A percentile compares a stretch with the other conserved stretches of the same genome.
phyloP scores from a whole-genome alignment of 2,113 vertebrate species.

The Antigone vipio region DNA sequence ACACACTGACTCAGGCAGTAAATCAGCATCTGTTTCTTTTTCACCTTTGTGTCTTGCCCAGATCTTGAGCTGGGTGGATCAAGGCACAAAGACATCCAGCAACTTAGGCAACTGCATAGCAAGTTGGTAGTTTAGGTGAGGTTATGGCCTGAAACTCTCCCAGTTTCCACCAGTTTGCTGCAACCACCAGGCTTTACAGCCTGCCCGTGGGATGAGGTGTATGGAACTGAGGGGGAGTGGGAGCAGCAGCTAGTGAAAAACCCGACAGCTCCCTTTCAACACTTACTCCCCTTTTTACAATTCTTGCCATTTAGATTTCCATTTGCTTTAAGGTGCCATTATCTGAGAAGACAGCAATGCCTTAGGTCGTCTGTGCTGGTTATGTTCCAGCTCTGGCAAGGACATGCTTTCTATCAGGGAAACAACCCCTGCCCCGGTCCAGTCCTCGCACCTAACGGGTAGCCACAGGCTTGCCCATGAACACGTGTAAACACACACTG shows the following conservation, averaged over 20 bases:
- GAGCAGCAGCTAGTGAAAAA: background rate
- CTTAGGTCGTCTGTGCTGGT: background rate
- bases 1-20: background rate
- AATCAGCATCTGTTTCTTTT: background rate
- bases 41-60: background rate
- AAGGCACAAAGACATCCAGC: background rate
- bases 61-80: background rate
- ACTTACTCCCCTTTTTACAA: background rate
- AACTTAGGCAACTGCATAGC: background rate
- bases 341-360: background rate
- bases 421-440: background rate
- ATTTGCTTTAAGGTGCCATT: background rate
- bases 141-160: background rate
- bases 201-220: background rate
- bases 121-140: background rate
- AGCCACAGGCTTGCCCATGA: background rate
- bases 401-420: accelerated
- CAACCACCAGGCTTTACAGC: background rate
- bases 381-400: background rate
- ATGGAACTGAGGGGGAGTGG: background rate
- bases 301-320: background rate
- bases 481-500: background rate
- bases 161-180: background rate
- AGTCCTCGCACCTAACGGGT: background rate
- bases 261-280: background rate